A percentile compares a stretch with the other conserved stretches of the same genome.
Evolutionary conservation across 2,113 vertebrate species (phyloP).

Genomic region (Zosterops japonicus): DNA sequence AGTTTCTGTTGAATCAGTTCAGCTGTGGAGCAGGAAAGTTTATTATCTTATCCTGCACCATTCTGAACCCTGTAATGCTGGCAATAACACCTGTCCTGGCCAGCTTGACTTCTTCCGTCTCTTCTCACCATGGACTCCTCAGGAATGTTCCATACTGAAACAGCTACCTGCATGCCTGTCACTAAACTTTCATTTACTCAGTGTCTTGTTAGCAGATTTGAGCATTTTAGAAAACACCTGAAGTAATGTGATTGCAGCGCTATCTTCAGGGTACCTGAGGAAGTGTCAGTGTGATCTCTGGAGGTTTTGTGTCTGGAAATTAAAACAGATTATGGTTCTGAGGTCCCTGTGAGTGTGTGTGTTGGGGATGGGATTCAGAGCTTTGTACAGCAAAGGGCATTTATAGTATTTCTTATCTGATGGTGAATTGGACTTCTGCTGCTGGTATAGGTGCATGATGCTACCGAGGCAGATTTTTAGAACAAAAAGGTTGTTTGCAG

Average conservation of each 20-base stretch:
- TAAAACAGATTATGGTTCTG: background rate
- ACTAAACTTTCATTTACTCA: background rate
- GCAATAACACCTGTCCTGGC: background rate
- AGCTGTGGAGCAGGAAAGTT: background rate
- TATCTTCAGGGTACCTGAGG: background rate
- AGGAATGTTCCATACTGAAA: background rate
- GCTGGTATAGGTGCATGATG: background rate
- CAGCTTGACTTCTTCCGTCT: background rate
- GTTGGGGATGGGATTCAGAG: background rate
- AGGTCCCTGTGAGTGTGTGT: background rate
- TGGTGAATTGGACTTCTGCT: background rate
- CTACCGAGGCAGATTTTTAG: background rate
- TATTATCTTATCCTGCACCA: background rate
- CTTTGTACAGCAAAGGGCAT: background rate
- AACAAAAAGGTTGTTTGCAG: background rate
- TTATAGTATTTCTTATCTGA: background rate
- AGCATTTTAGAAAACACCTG: background rate
- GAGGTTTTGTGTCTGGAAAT: background rate
- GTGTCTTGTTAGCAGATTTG: background rate
- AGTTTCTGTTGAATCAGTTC: background rate
- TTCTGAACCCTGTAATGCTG: background rate
- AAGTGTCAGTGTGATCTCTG: background rate
- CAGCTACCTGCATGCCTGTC: background rate
- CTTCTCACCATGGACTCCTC: background rate
- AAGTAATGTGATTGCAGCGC: background rate